Evolutionary conservation across 2,888 invertebrate species (phyloP).

Genomic region (Melinaea marsaeus): DNA sequence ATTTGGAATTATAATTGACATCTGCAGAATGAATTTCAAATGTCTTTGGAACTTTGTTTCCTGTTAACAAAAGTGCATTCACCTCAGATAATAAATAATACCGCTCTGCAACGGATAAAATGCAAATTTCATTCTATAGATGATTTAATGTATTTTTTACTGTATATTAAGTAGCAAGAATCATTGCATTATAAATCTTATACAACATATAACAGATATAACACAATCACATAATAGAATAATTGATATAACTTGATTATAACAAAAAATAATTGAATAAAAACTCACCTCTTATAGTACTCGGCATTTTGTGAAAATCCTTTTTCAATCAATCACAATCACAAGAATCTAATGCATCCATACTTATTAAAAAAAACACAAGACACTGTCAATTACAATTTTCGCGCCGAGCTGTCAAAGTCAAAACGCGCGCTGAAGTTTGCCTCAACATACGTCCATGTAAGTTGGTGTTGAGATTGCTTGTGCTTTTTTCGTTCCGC

Average conservation of each 20-base stretch:
- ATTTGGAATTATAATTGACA: slow-evolving; percentile 45
- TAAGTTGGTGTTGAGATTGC: slow-evolving; percentile 58
- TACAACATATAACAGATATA: background rate
- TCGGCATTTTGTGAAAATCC: slow-evolving; percentile 69
- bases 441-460: slow-evolving; percentile 56
- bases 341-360: slow-evolving; percentile 34
- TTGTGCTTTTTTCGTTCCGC: slow-evolving; percentile 70
- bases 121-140: slow-evolving; percentile 28
- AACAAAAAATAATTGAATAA: slow-evolving; percentile 12
- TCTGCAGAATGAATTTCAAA: slow-evolving; percentile 53
- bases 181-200: background rate
- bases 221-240: background rate
- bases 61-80: slow-evolving; percentile 57
- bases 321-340: slow-evolving; percentile 38
- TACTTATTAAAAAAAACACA: slow-evolving; percentile 28
- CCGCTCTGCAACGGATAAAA: slow-evolving; percentile 26
- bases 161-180: slow-evolving; percentile 12
- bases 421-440: slow-evolving; percentile 37
- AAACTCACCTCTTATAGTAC: slow-evolving; percentile 72
- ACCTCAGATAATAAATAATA: slow-evolving; percentile 40
- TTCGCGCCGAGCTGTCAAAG: slow-evolving; percentile 57
- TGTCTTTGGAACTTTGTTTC: slow-evolving; percentile 41
- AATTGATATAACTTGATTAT: background rate
- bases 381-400: slow-evolving; percentile 31
- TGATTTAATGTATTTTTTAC: slow-evolving; percentile 21